Evolutionary conservation across 2,888 invertebrate genomes (phyloP).

Genomic region (Hirtodrosophila histrioides): DNA sequence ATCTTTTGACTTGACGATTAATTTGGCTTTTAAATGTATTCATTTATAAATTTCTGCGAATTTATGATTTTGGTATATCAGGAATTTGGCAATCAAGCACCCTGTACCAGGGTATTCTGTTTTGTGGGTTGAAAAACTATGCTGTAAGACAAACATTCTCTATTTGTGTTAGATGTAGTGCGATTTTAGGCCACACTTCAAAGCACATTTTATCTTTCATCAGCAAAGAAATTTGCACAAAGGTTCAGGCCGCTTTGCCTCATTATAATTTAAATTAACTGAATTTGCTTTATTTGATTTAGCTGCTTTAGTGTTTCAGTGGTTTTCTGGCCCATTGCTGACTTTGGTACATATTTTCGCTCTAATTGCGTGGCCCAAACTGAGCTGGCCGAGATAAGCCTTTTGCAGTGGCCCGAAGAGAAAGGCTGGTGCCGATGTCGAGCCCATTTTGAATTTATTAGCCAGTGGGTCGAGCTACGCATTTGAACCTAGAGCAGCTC

Average conservation of each 20-base stretch:
- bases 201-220: constrained; percentile 49
- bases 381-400: constrained; percentile 57
- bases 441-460: constrained; percentile 68
- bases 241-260: constrained; percentile 24
- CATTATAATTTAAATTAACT: constrained; percentile 77
- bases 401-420: constrained; percentile 28
- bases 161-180: constrained; percentile 8
- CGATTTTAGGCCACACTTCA: constrained; percentile 23
- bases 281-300: constrained; percentile 74
- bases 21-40: too few species aligned
- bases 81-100: too few species aligned
- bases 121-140: not conserved
- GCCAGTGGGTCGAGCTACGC: constrained; percentile 46
- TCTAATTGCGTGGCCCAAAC: constrained; percentile 64
- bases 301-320: constrained; percentile 61
- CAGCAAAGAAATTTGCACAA: constrained; percentile 18
- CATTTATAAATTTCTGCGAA: too few species aligned
- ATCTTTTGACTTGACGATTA: too few species aligned
- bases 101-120: too few species aligned
- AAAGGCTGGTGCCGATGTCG: constrained; percentile 8
- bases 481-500: constrained; percentile 33
- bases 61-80: too few species aligned
- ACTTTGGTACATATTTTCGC: constrained; percentile 51
- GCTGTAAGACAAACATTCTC: not conserved
- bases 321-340: constrained; percentile 52